These are phyloP conservation scores for Megaceryle torquata DNA, from an alignment of 2,113 vertebrate species.

Conservation along the genomic window DNA sequence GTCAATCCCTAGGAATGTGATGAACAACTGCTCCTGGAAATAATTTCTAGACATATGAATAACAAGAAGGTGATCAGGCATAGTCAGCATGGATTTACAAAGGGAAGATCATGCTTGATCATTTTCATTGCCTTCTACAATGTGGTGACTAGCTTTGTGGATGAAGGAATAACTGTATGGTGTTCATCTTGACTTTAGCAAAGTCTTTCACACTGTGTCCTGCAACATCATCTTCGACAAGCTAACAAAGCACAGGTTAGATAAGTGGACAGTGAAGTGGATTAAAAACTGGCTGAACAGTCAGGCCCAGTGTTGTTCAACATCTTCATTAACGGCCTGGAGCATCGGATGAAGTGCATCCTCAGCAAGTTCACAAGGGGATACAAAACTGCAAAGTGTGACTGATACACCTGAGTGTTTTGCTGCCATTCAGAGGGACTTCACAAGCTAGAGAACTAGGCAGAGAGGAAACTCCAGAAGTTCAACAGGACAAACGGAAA, in stretches of 20 bases:
- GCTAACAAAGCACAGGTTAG: neutral
- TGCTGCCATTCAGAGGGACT: neutral
- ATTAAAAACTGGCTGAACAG: neutral
- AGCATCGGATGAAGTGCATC: neutral
- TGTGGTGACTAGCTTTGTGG: neutral
- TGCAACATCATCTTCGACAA: neutral
- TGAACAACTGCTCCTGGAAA: neutral
- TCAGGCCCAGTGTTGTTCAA: neutral
- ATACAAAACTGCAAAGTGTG: neutral
- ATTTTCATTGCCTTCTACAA: neutral
- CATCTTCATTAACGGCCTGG: neutral
- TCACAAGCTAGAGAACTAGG: neutral
- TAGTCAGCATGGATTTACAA: neutral
- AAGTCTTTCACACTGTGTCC: neutral
- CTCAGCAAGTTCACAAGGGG: neutral
- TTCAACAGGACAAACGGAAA: neutral
- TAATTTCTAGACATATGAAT: neutral
- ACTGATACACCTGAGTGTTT: neutral
- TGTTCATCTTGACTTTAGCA: neutral
- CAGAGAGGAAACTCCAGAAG: neutral
- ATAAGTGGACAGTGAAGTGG: neutral
- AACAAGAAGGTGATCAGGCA: neutral
- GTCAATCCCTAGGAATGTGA: neutral
- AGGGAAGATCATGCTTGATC: neutral
- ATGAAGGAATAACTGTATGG: neutral